Conservation (phyloP, 2,797 vertebrate genomes). For the Tenualosa thibaudeaui region DNA sequence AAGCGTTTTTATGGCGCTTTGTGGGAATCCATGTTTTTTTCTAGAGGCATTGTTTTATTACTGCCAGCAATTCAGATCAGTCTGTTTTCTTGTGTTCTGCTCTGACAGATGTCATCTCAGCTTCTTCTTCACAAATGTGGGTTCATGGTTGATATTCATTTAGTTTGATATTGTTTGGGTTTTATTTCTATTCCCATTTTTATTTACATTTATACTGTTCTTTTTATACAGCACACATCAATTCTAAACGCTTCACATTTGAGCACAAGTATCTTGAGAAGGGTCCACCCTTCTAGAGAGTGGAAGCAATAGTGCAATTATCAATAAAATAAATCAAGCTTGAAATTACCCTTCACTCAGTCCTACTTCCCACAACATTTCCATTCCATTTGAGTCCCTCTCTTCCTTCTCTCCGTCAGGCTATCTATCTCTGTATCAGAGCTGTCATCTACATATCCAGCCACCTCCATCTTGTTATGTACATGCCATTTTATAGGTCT, state of each 20-base stretch:
- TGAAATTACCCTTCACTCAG: slow-evolving; percentile 15
- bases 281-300: neutral
- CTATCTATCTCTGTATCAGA: slow-evolving; percentile 6
- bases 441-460: neutral
- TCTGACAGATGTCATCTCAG: neutral
- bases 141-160: neutral
- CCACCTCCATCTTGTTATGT: neutral
- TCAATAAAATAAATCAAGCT: slow-evolving; percentile 23
- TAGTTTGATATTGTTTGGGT: neutral
- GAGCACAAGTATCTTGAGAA: neutral
- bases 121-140: neutral
- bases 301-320: slow-evolving; percentile 7
- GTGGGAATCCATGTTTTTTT: neutral
- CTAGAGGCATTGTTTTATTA: neutral
- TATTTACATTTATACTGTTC: neutral
- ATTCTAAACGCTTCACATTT: neutral
- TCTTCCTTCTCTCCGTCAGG: neutral
- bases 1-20: neutral
- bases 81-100: slow-evolving; percentile 11
- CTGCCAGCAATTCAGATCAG: neutral
- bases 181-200: neutral
- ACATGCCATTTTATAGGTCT: neutral
- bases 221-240: neutral
- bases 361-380: slow-evolving; percentile 9
- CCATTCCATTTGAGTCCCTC: neutral